A percentile compares a stretch with the other conserved stretches of the same genome.
Evolutionary conservation across 2,113 vertebrate genomes (phyloP).

Genomic region (Malurus cyaneus): DNA sequence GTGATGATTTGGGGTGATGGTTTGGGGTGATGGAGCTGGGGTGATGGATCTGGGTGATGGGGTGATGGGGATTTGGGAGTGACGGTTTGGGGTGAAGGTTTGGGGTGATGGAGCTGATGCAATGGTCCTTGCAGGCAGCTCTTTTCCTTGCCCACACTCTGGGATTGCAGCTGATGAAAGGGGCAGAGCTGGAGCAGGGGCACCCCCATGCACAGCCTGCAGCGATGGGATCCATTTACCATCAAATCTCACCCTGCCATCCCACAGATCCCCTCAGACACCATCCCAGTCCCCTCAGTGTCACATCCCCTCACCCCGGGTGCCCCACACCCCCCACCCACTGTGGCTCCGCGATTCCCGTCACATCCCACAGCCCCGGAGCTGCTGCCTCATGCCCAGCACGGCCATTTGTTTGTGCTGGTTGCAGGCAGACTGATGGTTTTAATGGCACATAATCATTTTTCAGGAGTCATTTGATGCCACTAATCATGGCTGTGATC

Average conservation of each 20-base stretch:
- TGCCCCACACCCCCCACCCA: neutral
- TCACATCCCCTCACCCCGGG: neutral
- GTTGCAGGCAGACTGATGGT: conserved; percentile 76
- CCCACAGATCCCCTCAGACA: accelerated
- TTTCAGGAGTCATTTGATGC: conserved; percentile 79
- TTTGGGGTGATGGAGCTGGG: no score
- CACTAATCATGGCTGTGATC: conserved; percentile 73
- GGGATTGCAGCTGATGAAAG: neutral
- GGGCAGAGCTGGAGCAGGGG: accelerated
- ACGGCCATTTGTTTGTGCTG: conserved; percentile 75
- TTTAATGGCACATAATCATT: conserved; percentile 81
- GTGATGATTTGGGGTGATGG: neutral
- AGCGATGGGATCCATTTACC: accelerated
- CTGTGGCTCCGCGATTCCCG: neutral
- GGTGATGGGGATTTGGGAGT: accelerated
- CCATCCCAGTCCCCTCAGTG: accelerated
- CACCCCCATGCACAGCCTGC: accelerated
- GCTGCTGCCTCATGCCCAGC: conserved; percentile 65
- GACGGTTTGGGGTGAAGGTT: accelerated
- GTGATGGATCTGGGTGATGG: accelerated
- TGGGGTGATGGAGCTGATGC: neutral
- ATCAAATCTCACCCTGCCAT: accelerated
- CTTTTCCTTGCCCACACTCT: accelerated
- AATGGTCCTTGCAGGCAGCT: neutral
- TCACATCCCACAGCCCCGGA: neutral